A percentile compares a stretch with the other conserved stretches of the same genome.
These are phyloP conservation scores for Alviniconcha marisindica DNA, from an alignment of 1,140 invertebrate species.

Conservation along the genomic window DNA sequence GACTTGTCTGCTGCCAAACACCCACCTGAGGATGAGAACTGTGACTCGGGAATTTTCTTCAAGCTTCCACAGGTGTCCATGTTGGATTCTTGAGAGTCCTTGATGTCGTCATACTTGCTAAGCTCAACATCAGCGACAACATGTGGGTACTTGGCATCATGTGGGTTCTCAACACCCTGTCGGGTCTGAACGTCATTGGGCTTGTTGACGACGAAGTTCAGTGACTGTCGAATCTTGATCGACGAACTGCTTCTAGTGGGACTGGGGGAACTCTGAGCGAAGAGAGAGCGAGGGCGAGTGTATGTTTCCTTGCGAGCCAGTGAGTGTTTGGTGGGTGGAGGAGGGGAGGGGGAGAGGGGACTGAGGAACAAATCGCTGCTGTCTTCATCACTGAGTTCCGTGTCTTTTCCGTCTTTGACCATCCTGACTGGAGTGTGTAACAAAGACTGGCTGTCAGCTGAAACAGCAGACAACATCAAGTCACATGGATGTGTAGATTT, in stretches of 20 bases:
- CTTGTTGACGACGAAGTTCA: constrained; percentile 18
- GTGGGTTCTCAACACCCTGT: background rate
- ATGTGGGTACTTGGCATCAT: background rate
- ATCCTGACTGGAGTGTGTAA: background rate
- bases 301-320: background rate
- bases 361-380: constrained; percentile 57
- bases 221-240: constrained; percentile 28
- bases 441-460: no score
- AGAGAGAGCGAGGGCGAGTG: background rate
- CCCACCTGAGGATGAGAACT: background rate
- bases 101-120: background rate
- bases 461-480: no score
- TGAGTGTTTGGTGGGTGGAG: constrained; percentile 32
- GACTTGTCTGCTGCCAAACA: no score
- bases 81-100: constrained; percentile 20
- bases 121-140: background rate
- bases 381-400: constrained; percentile 33
- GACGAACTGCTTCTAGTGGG: background rate
- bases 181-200: background rate
- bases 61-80: background rate
- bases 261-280: constrained; percentile 17
- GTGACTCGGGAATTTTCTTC: constrained; percentile 25
- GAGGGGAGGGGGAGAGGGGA: constrained; percentile 49
- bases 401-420: background rate
- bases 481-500: no score